These are phyloP conservation scores for Labeo rohita DNA, from an alignment of 2,113 vertebrate species.

Conservation along the genomic window DNA sequence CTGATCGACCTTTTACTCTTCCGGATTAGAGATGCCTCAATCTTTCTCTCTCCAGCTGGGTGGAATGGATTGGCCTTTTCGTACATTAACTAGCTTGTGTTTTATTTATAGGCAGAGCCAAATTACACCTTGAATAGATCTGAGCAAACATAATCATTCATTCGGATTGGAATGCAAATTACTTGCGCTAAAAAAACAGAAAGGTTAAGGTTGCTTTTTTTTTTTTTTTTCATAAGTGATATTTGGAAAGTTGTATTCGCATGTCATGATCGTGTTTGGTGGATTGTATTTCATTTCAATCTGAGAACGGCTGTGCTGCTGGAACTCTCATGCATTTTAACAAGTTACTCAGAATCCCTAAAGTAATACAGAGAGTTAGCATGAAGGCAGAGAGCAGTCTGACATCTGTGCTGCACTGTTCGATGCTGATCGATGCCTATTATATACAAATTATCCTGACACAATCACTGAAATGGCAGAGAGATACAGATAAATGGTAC, in stretches of 20 bases:
- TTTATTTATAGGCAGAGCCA: constrained; percentile 53
- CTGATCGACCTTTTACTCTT: constrained; percentile 56
- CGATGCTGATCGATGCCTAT: neutral
- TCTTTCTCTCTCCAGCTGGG: constrained; percentile 48
- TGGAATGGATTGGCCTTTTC: constrained; percentile 59
- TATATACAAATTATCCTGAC: neutral
- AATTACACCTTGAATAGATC: constrained; percentile 47
- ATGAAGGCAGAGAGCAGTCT: neutral
- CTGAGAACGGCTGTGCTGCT: neutral
- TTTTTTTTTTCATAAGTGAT: neutral
- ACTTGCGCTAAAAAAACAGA: neutral
- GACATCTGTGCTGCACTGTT: neutral
- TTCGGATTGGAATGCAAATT: constrained; percentile 22
- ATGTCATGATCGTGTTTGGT: neutral
- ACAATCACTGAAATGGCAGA: neutral
- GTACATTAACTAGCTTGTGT: constrained; percentile 47
- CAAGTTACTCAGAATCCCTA: constrained; percentile 23
- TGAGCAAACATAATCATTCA: constrained; percentile 43
- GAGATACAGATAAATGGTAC: constrained; percentile 10
- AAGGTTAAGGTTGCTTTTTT: constrained; percentile 3
- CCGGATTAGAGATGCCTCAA: constrained; percentile 50
- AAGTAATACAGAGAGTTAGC: constrained; percentile 19
- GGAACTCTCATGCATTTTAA: constrained; percentile 40
- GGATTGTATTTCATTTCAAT: constrained; percentile 36
- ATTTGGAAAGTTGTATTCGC: neutral